phyloP scores from a whole-genome alignment of 1,140 invertebrate species.

The Propsilocerus akamusi region DNA sequence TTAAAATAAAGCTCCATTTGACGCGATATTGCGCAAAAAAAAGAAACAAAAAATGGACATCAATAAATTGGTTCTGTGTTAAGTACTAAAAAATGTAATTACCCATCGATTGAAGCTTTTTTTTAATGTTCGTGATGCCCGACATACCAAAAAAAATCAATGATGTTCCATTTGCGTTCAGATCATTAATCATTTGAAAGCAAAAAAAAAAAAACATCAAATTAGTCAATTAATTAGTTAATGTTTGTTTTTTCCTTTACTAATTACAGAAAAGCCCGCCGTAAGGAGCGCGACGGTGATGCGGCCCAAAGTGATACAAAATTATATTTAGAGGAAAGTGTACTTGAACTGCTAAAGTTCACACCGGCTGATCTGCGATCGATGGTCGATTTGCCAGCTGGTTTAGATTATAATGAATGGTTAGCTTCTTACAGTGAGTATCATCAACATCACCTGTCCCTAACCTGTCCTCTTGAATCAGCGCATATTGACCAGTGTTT shows the following conservation, averaged over 20 bases:
- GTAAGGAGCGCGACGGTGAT: constrained; percentile 83
- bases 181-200: too few species aligned
- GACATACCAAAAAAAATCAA: not conserved
- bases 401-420: constrained; percentile 96
- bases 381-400: constrained; percentile 80
- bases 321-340: constrained; percentile 84
- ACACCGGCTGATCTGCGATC: constrained; percentile 82
- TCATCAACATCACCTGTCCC: not conserved
- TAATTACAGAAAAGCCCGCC: constrained; percentile 79
- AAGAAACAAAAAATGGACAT: too few species aligned
- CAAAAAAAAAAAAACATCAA: too few species aligned
- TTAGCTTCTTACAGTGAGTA: constrained; percentile 90
- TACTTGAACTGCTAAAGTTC: constrained; percentile 70
- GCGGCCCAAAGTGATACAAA: constrained; percentile 71
- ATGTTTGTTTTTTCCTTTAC: constrained; percentile 6
- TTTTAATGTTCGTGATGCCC: not conserved
- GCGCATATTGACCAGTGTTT: not conserved
- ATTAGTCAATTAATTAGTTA: too few species aligned
- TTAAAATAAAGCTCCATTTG: too few species aligned
- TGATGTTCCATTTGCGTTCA: not conserved
- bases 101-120: not conserved
- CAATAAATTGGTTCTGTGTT: too few species aligned
- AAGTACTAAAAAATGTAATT: too few species aligned
- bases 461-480: not conserved
- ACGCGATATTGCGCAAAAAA: too few species aligned